Percentiles rank a stretch among this genome's conserved stretches.
phyloP scores from a whole-genome alignment of 2,797 vertebrate genomes.

The Threskiornis aethiopicus region DNA sequence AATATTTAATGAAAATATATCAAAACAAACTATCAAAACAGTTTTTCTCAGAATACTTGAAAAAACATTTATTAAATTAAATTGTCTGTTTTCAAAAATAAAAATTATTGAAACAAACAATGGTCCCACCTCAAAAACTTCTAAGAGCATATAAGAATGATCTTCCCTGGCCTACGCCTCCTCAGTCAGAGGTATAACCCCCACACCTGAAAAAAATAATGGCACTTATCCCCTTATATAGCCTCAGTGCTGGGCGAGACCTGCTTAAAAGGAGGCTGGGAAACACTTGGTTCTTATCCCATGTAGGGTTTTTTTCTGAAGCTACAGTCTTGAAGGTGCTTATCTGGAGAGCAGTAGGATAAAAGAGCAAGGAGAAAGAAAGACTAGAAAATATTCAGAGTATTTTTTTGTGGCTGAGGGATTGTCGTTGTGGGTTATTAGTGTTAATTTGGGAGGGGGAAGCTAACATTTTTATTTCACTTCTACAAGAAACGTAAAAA shows the following conservation, averaged over 20 bases:
- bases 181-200: fast-evolving
- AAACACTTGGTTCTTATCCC: fast-evolving
- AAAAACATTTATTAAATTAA: neutral
- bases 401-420: fast-evolving
- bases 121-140: fast-evolving
- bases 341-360: fast-evolving
- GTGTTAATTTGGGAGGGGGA: neutral
- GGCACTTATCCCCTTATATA: neutral
- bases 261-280: neutral
- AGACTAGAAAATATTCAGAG: fast-evolving
- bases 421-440: too few relatives aligned
- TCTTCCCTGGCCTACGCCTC: fast-evolving
- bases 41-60: fast-evolving
- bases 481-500: neutral
- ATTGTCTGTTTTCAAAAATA: fast-evolving
- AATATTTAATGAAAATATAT: fast-evolving
- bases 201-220: neutral
- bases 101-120: fast-evolving
- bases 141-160: fast-evolving
- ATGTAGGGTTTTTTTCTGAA: fast-evolving
- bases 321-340: fast-evolving
- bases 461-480: fast-evolving
- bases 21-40: fast-evolving
- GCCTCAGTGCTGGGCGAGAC: neutral
- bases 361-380: fast-evolving